Percentiles rank a stretch among this genome's conserved stretches.
These are phyloP conservation scores for Phrynocephalus forsythii DNA, from an alignment of 2,797 vertebrate genomes.

Conservation along the genomic window DNA sequence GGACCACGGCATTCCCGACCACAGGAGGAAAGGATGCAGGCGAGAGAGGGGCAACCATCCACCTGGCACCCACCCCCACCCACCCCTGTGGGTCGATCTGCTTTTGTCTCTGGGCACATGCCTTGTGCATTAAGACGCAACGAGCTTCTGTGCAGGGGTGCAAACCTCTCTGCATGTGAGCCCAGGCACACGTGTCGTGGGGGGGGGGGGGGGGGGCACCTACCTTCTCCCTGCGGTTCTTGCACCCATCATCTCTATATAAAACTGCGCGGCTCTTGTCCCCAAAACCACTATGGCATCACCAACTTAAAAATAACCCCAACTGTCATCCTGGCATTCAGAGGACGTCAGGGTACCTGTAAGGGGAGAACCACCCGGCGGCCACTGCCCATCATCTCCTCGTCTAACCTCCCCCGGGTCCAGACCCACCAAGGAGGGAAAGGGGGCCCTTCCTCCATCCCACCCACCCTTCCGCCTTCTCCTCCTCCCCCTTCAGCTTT, in stretches of 20 bases:
- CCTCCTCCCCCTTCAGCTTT: accelerated
- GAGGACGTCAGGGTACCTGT: background rate
- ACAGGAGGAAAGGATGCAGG: too few relatives aligned
- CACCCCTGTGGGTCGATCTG: background rate
- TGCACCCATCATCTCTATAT: background rate
- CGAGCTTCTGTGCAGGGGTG: background rate
- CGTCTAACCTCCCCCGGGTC: background rate
- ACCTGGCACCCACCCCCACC: background rate
- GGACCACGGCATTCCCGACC: too few relatives aligned
- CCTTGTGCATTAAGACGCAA: background rate
- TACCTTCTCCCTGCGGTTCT: too few relatives aligned
- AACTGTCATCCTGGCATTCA: background rate
- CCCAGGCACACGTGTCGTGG: background rate
- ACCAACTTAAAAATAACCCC: slow-evolving; percentile 27
- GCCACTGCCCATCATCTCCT: background rate
- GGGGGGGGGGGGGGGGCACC: accelerated
- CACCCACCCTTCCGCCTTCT: accelerated
- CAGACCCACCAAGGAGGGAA: background rate
- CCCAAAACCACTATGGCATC: background rate
- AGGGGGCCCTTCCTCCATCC: background rate
- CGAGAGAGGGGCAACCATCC: too few relatives aligned
- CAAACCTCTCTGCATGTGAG: background rate
- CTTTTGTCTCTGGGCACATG: background rate
- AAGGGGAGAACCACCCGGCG: background rate
- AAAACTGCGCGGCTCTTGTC: background rate